Base-by-base conservation (phyloP, 1,140 invertebrate species). In the Orius insidiosus region DNA sequence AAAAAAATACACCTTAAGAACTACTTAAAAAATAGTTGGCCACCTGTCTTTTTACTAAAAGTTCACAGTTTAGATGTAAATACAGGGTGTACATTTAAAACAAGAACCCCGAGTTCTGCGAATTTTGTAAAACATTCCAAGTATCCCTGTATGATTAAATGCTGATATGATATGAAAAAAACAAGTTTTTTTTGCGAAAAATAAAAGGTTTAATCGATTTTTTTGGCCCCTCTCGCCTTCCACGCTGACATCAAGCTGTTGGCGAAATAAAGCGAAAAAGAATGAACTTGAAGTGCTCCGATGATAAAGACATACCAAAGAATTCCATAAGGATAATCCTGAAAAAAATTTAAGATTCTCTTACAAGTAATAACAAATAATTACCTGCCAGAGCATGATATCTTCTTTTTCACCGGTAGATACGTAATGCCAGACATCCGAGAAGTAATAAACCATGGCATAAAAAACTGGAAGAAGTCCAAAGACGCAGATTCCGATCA, bases 261-360 rank as follows among this genome's bases (percentile, higher is more conserved):
- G 1, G 85, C 78, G 66, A 95, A 96, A 60, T 82, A 84, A 8
- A 95, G 61, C 38, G 88, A 85, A 62, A 95, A 92, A 19, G 72
- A 68, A 62, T 97, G 93, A 37, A 97, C 76, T 70, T 97, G 90
- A 18, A 85, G 69, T 11, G 85, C 86, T 2, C 89, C 60, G 13
- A 88, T 61, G 41, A 95, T 77, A 65, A 95, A 97, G 38, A 77
- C 81, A 61, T 92, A 94, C 90, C 90, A 96, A 46, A 96, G 67
- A 13, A 96, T 64, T 19, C 85, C 87, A 60, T 94, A 87, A 0
- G 92, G 90, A 57, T 86, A 81, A 24, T 78, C 82, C 82, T 90
- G 64, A 24, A 24, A 24, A 24, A n/a, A n/a, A n/a, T n/a, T n/a
- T n/a, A n/a, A n/a, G n/a, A n/a, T n/a, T n/a, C n/a, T n/a, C n/a